A percentile compares a stretch with the other conserved stretches of the same genome.
phyloP scores from a whole-genome alignment of 2,113 vertebrate genomes.

The Strigops habroptila region DNA sequence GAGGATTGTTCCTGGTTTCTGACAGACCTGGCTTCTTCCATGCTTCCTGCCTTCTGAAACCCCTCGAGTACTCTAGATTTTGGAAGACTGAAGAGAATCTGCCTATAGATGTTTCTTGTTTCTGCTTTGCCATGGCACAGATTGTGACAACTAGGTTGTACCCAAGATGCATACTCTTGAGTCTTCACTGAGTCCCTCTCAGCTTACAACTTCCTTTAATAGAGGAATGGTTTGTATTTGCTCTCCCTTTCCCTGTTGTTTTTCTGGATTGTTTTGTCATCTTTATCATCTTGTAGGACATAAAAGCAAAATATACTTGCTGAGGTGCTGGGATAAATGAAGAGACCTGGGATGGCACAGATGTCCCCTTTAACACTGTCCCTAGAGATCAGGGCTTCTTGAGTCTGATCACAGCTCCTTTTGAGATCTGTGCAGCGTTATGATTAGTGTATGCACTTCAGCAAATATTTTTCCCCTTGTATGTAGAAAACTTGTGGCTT shows the following conservation, averaged over 20 bases:
- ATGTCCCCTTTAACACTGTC: neutral
- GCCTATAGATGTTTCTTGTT: neutral
- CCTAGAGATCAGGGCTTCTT: neutral
- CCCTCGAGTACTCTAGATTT: neutral
- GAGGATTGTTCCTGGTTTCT: neutral
- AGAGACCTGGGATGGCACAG: neutral
- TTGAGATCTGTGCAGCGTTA: neutral
- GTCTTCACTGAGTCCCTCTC: neutral
- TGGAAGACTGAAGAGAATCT: neutral
- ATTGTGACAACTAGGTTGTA: neutral
- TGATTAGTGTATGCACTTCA: neutral
- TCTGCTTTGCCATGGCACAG: neutral
- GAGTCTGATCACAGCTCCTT: neutral
- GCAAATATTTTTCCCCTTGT: neutral
- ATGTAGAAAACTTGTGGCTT: constrained; percentile 25
- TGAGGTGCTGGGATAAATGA: neutral
- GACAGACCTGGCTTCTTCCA: neutral
- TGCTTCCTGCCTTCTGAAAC: neutral
- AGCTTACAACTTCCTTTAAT: neutral
- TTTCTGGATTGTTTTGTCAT: neutral
- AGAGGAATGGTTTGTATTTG: neutral
- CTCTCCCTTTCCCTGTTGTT: neutral
- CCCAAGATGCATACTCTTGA: neutral
- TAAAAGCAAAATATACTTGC: neutral
- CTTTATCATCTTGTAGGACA: neutral